Evolutionary conservation across 2,797 vertebrate species (phyloP).

Genomic region (Cottoperca gobio): DNA sequence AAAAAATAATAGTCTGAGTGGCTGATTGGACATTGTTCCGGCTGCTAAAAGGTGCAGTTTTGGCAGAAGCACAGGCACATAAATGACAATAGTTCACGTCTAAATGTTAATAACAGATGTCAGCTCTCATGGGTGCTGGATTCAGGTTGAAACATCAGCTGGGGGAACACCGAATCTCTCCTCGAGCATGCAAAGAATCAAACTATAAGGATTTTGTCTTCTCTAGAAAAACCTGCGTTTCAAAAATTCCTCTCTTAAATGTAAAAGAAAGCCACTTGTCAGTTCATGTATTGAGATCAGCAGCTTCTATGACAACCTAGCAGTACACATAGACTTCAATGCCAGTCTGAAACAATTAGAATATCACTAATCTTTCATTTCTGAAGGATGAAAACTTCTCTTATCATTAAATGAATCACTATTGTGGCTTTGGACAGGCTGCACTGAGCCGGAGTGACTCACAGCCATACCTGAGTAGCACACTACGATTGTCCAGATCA

Average conservation of each 20-base stretch:
- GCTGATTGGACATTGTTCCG: constrained; percentile 38
- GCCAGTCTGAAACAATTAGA: neutral
- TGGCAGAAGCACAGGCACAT: neutral
- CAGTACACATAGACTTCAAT: neutral
- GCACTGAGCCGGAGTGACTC: neutral
- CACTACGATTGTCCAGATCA: neutral
- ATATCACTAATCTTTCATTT: too few species aligned
- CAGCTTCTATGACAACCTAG: neutral
- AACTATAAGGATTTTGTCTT: constrained; percentile 8
- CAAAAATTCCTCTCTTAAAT: neutral
- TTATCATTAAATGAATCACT: neutral
- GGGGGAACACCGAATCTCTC: constrained; percentile 5
- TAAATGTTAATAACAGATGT: neutral
- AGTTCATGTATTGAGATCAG: neutral
- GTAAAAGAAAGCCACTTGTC: neutral
- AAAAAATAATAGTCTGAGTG: constrained; percentile 58
- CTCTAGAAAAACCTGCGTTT: neutral
- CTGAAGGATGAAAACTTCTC: neutral
- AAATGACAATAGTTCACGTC: neutral
- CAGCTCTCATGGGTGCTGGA: neutral
- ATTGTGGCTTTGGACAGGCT: neutral
- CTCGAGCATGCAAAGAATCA: neutral
- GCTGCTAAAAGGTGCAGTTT: constrained; percentile 5
- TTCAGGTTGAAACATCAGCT: neutral
- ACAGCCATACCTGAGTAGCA: neutral